Evolutionary conservation across 2,888 invertebrate genomes (phyloP), one percentile per base, ranked within the genome.

Genomic region (Patella depressa): DNA sequence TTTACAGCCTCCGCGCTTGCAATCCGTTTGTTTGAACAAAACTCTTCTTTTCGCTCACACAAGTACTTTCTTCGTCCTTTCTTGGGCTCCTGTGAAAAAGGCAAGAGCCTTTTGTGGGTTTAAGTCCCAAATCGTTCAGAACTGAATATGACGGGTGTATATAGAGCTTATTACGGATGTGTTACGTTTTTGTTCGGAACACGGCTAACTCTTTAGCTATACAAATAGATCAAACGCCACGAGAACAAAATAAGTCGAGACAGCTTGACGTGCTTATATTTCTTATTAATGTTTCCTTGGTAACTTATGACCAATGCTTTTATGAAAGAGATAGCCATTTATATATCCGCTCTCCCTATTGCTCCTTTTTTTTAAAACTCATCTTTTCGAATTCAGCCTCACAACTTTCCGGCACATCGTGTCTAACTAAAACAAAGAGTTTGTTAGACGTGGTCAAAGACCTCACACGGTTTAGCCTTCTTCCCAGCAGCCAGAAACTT

Each of bases 151-250:
- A 11, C 19, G 24, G 65, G 65, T 65, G 19, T 65, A 65, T 65
- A 65, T 65, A 65, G 65, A 65, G 65, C 65, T 65, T 65, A 65
- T 65, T 65, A 65, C 65, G 65, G 65, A 65, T 65, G 65, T 65
- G 65, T 65, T 65, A 65, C 65, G 65, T 65, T 65, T 65, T 65
- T 65, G 65, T 19, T 19, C 19, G 19, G 65, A 65, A 65, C 65
- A 65, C 19, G 24, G 24, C 65, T 45, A 65, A 24, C 24, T 65
- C 19, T 24, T 19, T 65, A 19, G 65, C 65, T 65, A 12, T 65
- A 65, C 14, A 65, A 65, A 65, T 24, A 65, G 19, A 65, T 65
- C 65, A 65, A 65, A 65, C 65, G 65, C 11, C 9, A 45, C 45
- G 45, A 45, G 45, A 45, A 45, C 45, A 45, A 45, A 45, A 45